A percentile compares a stretch with the other conserved stretches of the same genome.
phyloP scores from a whole-genome alignment of 2,113 vertebrate species.

The Taxidea taxus region DNA sequence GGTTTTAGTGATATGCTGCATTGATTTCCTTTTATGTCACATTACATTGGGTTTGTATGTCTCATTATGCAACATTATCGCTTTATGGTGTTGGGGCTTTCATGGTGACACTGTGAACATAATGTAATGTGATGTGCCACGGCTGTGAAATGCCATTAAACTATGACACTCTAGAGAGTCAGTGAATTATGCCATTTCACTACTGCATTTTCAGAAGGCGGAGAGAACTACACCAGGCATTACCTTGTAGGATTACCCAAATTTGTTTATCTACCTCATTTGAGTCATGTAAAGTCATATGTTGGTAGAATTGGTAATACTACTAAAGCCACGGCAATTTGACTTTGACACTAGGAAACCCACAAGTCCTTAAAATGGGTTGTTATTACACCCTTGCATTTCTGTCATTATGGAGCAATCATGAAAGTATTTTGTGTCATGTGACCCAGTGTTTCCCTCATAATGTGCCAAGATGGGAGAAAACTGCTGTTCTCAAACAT shows the following conservation, averaged over 20 bases:
- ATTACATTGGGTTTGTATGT: constrained; percentile 80
- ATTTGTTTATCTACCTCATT: constrained; percentile 73
- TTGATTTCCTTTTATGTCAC: constrained; percentile 82
- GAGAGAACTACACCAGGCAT: constrained; percentile 58
- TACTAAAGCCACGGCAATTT: neutral
- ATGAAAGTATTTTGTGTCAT: neutral
- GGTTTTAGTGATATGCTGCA: constrained; percentile 79
- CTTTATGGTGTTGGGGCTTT: constrained; percentile 79
- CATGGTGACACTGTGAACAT: constrained; percentile 70
- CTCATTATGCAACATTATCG: constrained; percentile 83
- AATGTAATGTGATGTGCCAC: constrained; percentile 79
- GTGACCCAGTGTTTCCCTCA: neutral
- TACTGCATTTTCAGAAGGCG: constrained; percentile 57
- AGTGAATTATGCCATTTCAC: constrained; percentile 73
- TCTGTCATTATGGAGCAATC: constrained; percentile 25
- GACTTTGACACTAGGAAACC: constrained; percentile 16
- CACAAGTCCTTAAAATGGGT: constrained; percentile 2
- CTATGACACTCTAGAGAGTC: constrained; percentile 74
- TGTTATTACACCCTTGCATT: neutral
- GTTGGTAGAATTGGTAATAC: constrained; percentile 46
- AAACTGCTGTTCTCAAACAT: neutral
- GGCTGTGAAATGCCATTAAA: constrained; percentile 83
- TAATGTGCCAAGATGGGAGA: neutral
- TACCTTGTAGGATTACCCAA: constrained; percentile 57
- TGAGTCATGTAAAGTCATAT: constrained; percentile 19